phyloP scores from a whole-genome alignment of 2,888 invertebrate species.

The Nowickia ferox region DNA sequence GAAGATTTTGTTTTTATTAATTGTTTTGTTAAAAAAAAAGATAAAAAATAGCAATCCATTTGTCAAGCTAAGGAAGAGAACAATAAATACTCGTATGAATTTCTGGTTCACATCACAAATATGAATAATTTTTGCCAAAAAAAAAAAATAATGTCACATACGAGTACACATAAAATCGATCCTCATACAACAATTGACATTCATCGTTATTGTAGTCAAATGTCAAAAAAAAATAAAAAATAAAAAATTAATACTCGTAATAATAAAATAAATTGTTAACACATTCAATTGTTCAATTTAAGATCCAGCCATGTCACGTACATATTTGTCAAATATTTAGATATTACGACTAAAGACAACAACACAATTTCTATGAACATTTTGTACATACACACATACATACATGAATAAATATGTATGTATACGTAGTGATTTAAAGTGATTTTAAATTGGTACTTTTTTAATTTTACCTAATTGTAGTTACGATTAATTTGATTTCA shows the following conservation, averaged over 20 bases:
- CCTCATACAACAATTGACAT: slow-evolving; percentile 2
- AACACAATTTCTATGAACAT: background rate
- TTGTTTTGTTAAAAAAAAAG: background rate
- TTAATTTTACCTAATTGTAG: background rate
- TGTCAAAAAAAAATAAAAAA: slow-evolving; percentile 13
- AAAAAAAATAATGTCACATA: background rate
- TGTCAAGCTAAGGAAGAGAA: slow-evolving; percentile 14
- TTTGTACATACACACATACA: background rate
- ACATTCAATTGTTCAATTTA: slow-evolving; percentile 9
- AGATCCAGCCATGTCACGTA: slow-evolving; percentile 51
- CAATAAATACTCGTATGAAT: background rate
- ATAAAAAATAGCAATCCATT: slow-evolving; percentile 5
- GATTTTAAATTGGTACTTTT: background rate
- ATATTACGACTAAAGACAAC: background rate
- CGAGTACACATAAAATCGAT: background rate
- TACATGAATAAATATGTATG: too few relatives aligned
- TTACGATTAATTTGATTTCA: background rate
- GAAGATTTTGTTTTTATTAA: background rate
- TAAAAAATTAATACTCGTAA: slow-evolving; percentile 4
- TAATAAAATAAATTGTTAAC: slow-evolving; percentile 18
- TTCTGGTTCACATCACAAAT: background rate
- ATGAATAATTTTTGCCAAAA: background rate
- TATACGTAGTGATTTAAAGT: background rate
- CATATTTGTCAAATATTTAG: slow-evolving; percentile 44
- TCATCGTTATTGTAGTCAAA: slow-evolving; percentile 5